Conservation (phyloP, 2,888 invertebrate genomes). For the Spilosoma lubricipeda region DNA sequence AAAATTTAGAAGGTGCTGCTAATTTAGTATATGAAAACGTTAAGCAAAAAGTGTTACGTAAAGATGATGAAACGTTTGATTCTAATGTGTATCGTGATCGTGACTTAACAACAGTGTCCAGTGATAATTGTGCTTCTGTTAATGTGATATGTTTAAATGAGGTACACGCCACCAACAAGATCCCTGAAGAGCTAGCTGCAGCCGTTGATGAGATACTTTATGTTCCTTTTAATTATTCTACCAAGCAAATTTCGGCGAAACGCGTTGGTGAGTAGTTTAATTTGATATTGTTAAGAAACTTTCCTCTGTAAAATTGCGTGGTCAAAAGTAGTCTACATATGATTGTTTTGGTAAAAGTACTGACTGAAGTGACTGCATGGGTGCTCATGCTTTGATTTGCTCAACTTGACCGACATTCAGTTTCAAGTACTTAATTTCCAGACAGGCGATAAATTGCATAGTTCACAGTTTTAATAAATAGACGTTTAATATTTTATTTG, state of each 20-base stretch:
- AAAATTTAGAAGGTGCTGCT: conserved; percentile 82
- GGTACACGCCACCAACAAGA: conserved; percentile 82
- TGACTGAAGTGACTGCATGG: neutral
- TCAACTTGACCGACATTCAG: neutral
- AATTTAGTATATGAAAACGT: conserved; percentile 78
- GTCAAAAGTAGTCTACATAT: conserved; percentile 6
- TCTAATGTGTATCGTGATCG: conserved; percentile 63
- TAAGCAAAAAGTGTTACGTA: conserved; percentile 66
- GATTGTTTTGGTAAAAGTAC: neutral
- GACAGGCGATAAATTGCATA: neutral
- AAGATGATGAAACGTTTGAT: conserved; percentile 64
- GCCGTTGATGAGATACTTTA: conserved; percentile 87
- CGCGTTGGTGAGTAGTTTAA: conserved; percentile 76
- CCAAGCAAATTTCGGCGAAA: conserved; percentile 77
- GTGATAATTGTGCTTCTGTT: conserved; percentile 77
- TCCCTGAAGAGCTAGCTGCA: conserved; percentile 81
- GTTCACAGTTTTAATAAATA: neutral
- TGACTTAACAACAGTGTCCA: conserved; percentile 77
- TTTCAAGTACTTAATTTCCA: neutral
- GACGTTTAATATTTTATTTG: neutral
- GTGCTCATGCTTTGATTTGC: neutral
- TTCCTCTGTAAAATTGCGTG: conserved; percentile 33
- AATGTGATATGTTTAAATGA: conserved; percentile 87
- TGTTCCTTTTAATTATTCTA: conserved; percentile 89
- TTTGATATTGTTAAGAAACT: conserved; percentile 42